Evolutionary conservation across 2,888 invertebrate genomes (phyloP), one percentile per base, ranked within the genome.

Genomic region (Eristalis pertinax): DNA sequence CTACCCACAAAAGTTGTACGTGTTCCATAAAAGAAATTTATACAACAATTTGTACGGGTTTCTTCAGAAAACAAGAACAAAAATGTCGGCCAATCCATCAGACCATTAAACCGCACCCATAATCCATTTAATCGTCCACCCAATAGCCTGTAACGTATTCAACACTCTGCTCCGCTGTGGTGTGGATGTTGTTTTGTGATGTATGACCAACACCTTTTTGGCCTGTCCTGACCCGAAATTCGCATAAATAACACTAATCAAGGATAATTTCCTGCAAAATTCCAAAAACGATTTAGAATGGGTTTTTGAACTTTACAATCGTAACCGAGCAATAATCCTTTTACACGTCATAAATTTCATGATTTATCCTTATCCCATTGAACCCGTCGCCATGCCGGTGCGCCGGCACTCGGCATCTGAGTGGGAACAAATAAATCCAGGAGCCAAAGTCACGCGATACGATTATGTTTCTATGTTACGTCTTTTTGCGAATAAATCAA

Each of bases 301-400:
- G 72, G 41, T 84, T 87, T 87, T 73, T 84, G 76, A 84, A 84
- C 87, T 87, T 84, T 83, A 87, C 73, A 87, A 87, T 87, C 84
- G 75, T 80, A 80, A 79, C 87, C 79, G 65, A 80, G 76, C 84
- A 76, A 84, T 87, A 87, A 87, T 87, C 87, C 87, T 84, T 84
- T 84, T 73, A 84, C 87, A 84, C 84, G 79, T 84, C 87, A 87
- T 87, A 87, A 87, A 87, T 84, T 84, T 63, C 43, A 84, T 84
- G 87, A 83, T 80, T 86, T 80, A 79, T 70, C 19, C 63, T 74
- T 78, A 15, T 69, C 32, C 63, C 56, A 32, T 62, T 32, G 41
- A 64, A 41, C n/a, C n/a, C n/a, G n/a, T n/a, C 26, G 73, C 38
- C 7, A 10, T 63, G 26, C 60, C 26, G 15, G 26, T 24, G 50